Conservation (phyloP, 2,888 invertebrate species). For the Macrosoma leucophasiata region DNA sequence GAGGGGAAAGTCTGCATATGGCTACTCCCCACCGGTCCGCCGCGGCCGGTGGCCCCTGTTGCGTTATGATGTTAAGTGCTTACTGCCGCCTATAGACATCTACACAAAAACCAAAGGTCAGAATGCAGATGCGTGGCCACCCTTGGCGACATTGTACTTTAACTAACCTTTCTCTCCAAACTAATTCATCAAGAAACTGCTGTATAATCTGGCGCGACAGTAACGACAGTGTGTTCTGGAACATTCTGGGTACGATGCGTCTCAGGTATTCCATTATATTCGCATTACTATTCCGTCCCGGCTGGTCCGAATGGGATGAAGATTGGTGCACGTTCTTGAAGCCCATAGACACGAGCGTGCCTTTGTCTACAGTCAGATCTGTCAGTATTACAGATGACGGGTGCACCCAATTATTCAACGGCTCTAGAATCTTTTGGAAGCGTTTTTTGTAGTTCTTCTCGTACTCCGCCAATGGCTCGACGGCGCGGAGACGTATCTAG, state of each 20-base stretch:
- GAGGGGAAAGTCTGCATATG: too few species aligned
- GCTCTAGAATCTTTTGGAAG: slow-evolving; percentile 88
- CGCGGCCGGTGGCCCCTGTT: too few species aligned
- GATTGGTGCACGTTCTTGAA: slow-evolving; percentile 85
- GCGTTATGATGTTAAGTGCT: too few species aligned
- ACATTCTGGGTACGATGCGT: slow-evolving; percentile 91
- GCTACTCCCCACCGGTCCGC: too few species aligned
- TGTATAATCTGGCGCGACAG: slow-evolving; percentile 91
- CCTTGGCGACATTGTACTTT: not conserved
- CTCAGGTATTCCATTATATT: slow-evolving; percentile 92
- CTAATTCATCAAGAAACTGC: slow-evolving; percentile 91
- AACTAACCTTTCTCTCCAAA: slow-evolving; percentile 84
- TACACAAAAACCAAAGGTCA: too few species aligned
- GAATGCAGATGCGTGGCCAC: too few species aligned
- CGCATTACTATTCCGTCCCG: slow-evolving; percentile 78
- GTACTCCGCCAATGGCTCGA: slow-evolving; percentile 86
- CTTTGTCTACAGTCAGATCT: slow-evolving; percentile 89
- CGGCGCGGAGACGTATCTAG: slow-evolving; percentile 84
- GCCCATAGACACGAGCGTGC: slow-evolving; percentile 85
- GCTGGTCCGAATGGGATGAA: slow-evolving; percentile 57
- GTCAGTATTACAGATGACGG: slow-evolving; percentile 85
- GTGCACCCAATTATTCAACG: slow-evolving; percentile 86
- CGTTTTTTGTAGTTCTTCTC: slow-evolving; percentile 87
- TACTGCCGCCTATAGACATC: too few species aligned
- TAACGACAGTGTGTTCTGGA: slow-evolving; percentile 89